Evolutionary conservation across 92 coral and sea anemone species (phyloP), one percentile per base, ranked within the genome.

Genomic region (Porites divaricata): DNA sequence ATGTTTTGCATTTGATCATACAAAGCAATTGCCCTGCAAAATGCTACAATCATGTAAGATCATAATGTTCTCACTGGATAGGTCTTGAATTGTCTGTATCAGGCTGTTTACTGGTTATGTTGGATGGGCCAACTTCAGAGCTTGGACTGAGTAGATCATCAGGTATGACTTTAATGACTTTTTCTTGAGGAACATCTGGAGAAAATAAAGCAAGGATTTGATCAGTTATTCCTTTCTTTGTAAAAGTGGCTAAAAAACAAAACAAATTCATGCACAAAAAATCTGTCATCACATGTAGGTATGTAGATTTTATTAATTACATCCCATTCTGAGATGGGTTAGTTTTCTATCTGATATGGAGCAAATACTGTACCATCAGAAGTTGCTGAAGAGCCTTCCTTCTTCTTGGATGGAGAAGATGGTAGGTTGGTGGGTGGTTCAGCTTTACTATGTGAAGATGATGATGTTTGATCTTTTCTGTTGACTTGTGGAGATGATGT

Each of bases 111-210:
- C 61, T 35, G 0, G 45, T 35, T 15, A 41, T 61, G 79, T 62
- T 73, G 48, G 26, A 8, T 67, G 89, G 85, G 25, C 85, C 56
- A 4, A 23, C 84, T 76, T 70, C 86, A 11, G 89, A n/a, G 20
- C 71, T 84, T 20, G 95, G 95, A 71, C 92, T 91, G 16, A 94
- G 89, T 48, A 94, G 93, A 61, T 94, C 98, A 59, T 84, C 84
- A 10, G 98, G 93, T 45, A 94, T 95, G 25, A 94, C 85, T 25
- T 81, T 91, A 9, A 92, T 74, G 26, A 94, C 98, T 66, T 92
- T 91, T 58, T 92, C 95, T 73, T 91, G 98, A 45, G 78, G 86
- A 24, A 77, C 86, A 26, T 87, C 98, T 92, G 84, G 8, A 73
- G 63, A 25, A 12, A 28, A 23, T 71, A 22, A 65, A 22, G 15